Evolutionary conservation across 2,888 invertebrate species (phyloP).

Genomic region (Aphidoletes aphidimyza): DNA sequence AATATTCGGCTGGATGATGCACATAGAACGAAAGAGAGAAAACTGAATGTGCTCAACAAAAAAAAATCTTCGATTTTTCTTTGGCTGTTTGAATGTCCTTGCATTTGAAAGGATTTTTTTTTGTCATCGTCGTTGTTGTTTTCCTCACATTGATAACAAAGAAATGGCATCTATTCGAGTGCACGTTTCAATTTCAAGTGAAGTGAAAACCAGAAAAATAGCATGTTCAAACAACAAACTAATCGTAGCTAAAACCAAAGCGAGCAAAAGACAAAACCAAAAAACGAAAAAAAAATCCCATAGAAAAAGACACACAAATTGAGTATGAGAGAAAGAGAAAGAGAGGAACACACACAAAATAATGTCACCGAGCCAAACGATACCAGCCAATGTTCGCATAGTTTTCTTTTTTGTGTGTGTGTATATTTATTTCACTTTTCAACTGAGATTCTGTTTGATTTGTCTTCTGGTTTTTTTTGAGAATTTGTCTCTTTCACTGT

Average conservation of each 20-base stretch:
- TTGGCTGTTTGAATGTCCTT: not conserved
- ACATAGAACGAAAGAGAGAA: not conserved
- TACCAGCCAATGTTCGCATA: no score
- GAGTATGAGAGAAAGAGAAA: no score
- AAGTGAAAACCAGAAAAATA: not conserved
- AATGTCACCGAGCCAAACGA: no score
- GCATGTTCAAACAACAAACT: not conserved
- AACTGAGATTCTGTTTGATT: no score
- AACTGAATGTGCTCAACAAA: not conserved
- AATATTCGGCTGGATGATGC: no score
- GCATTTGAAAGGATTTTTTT: constrained; percentile 3
- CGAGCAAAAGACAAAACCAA: not conserved
- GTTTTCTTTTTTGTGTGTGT: no score
- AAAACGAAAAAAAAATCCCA: no score
- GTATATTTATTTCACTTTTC: no score
- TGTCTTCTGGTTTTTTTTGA: no score
- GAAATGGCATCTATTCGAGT: not conserved
- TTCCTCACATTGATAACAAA: not conserved
- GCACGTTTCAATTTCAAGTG: constrained; percentile 17
- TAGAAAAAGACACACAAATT: no score
- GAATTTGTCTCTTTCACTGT: no score
- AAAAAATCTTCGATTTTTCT: not conserved
- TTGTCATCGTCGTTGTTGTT: not conserved
- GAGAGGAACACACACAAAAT: no score
- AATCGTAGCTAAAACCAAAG: not conserved